Evolutionary conservation across 2,113 vertebrate species (phyloP).

Genomic region (Anhinga rufa): DNA sequence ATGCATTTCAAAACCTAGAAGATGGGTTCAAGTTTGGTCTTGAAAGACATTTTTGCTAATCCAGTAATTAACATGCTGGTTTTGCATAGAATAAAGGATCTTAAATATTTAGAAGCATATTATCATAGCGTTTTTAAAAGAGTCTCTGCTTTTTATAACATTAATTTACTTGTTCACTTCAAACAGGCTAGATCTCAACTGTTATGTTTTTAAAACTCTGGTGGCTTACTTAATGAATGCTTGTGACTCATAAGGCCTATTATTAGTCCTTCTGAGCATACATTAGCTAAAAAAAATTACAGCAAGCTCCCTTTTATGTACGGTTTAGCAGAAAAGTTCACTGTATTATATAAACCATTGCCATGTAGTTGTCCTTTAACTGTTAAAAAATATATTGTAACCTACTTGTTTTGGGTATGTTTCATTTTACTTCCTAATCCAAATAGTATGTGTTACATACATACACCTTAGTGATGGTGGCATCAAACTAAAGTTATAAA

Average conservation of each 20-base stretch:
- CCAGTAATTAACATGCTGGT: neutral
- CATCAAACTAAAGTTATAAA: neutral
- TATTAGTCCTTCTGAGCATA: conserved; percentile 38
- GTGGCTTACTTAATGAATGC: conserved; percentile 41
- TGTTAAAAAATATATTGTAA: neutral
- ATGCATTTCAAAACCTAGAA: conserved; percentile 9
- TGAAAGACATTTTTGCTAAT: conserved; percentile 2
- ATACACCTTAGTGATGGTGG: neutral
- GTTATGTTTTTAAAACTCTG: conserved; percentile 19
- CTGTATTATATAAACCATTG: neutral
- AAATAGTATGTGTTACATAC: neutral
- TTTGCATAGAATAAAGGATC: neutral
- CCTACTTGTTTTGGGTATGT: neutral
- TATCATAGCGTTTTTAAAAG: neutral
- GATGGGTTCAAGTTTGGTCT: neutral
- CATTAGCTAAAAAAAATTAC: neutral
- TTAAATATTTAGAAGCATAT: conserved; percentile 15
- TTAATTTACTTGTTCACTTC: conserved; percentile 15
- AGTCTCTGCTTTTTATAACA: neutral
- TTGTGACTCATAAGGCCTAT: conserved; percentile 53
- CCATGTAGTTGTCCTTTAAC: neutral
- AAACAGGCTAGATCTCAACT: neutral
- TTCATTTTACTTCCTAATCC: neutral
- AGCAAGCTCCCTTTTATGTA: conserved; percentile 23
- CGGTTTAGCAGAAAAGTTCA: conserved; percentile 19